Evolutionary conservation across 2,797 vertebrate species (phyloP), one percentile per base, ranked within the genome.

Genomic region (Crocidura indochinensis): DNA sequence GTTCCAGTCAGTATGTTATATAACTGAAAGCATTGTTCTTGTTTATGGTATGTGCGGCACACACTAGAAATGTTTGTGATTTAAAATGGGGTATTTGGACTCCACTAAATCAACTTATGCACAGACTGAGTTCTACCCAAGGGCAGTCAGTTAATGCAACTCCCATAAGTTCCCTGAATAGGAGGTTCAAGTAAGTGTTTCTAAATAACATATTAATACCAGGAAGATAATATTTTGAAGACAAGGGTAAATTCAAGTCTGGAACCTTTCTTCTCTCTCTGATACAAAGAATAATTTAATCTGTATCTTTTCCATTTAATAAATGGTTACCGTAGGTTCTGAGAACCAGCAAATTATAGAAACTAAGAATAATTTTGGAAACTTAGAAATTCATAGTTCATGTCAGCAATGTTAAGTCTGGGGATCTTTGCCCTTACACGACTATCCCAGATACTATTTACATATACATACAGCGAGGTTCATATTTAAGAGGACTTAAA

Each of bases 341-440:
- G 24, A 44, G 64, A 51, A n/a, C 68, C 10, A 78, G 46, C 29
- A 74, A 83, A 65, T 80, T 72, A 74, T 10, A 71, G 49, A 89
- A 80, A 87, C 9, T 24, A 26, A 84, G 20, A 5, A 8, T 51
- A 68, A n/a, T 64, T 74, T 85, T 67, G 47, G 64, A 69, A 81
- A 44, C 1, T n/a, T 27, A 6, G 10, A 27, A 31, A 47, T 75
- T 56, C 78, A 29, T 49, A 47, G 27, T 11, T 75, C 53, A n/a
- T 68, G 14, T 72, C 38, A 90, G 31, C 76, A 90, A 29, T 88
- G 72, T 85, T 47, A n/a, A 19, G 38, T 64, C 49, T 72, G 73
- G 46, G 60, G 49, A 15, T 83, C 9, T 65, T 27, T 80, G 22
- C 26, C 46, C 51, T 88, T 62, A 76, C 53, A 90, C 10, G 56